Evolutionary conservation across 1,140 invertebrate genomes (phyloP), one percentile per base, ranked within the genome.

Genomic region (Bombus superbus): DNA sequence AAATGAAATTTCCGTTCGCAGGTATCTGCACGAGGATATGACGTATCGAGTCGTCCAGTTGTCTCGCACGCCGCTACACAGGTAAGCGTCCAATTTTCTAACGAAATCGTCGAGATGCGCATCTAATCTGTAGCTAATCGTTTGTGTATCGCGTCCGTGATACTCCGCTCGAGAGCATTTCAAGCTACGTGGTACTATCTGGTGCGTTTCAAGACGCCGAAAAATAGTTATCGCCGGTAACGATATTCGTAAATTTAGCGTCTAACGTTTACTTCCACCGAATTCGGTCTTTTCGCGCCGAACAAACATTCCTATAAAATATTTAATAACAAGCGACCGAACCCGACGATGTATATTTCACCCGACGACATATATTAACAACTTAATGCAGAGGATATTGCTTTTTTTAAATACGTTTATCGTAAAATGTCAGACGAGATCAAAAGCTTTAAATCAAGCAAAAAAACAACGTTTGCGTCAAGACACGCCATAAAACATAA

Each of bases 281-380:
- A 62, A n/a, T 11, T 11, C 57, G 11, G 10, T 28, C 3, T 59
- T 3, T 0, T 59, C 28, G 0, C 9, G 10, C 1, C 0, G 47
- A 53, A 59, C 9, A 4, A 59, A 10, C 28, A 28, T 59, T 28
- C 8, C 57, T 0, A 2, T 28, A 59, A 59, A 59, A 59, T 10
- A 28, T 59, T 25, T 0, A 8, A 5, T n/a, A n/a, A n/a, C 28
- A 5, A 11, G 1, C 2, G 28, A 53, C 1, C 5, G 47, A 22
- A 53, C 18, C 18, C 18, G 47, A 47, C 44, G 44, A 18, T 47
- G 5, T 5, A 47, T 47, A 47, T 47, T 18, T 18, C 44, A 47
- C 4, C 15, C 47, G 47, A 47, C 47, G 47, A 6, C 47, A 11
- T 28, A 28, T 59, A 59, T 59, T 2, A 4, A 62, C 11, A 5